phyloP scores from a whole-genome alignment of 2,113 vertebrate species.

The Ardeotis arabs region DNA sequence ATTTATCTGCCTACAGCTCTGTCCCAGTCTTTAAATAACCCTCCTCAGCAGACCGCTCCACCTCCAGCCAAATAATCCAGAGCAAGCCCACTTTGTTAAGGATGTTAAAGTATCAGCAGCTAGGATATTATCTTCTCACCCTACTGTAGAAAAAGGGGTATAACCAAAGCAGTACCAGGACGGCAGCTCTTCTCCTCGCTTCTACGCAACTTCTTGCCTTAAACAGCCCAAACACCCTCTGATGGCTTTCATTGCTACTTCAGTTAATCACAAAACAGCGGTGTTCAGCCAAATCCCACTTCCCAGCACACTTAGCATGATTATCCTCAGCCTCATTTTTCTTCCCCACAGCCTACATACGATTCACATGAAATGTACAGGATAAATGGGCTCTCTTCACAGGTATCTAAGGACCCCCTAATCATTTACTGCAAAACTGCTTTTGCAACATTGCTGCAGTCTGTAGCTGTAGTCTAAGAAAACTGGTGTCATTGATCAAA shows the following conservation, averaged over 20 bases:
- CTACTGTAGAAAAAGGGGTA: neutral
- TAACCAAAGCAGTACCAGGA: neutral
- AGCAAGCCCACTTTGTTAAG: constrained; percentile 19
- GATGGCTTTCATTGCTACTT: neutral
- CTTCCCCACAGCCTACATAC: constrained; percentile 29
- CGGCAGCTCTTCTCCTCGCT: neutral
- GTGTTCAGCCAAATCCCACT: constrained; percentile 36
- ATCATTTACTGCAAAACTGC: neutral
- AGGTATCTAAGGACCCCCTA: neutral
- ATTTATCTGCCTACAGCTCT: constrained; percentile 44
- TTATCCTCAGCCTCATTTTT: constrained; percentile 52
- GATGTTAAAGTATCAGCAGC: constrained; percentile 18
- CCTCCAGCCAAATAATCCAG: constrained; percentile 48
- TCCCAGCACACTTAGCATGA: constrained; percentile 27
- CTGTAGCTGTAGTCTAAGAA: neutral
- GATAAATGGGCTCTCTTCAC: neutral
- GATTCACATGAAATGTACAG: neutral
- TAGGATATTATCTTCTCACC: neutral
- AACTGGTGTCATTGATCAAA: neutral
- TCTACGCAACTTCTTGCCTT: neutral
- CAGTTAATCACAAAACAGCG: constrained; percentile 29
- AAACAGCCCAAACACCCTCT: neutral
- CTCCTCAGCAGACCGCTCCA: constrained; percentile 54
- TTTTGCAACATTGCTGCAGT: neutral
- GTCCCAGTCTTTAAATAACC: constrained; percentile 59